Conservation (phyloP, 2,888 invertebrate species). For the Tachina lurida region DNA sequence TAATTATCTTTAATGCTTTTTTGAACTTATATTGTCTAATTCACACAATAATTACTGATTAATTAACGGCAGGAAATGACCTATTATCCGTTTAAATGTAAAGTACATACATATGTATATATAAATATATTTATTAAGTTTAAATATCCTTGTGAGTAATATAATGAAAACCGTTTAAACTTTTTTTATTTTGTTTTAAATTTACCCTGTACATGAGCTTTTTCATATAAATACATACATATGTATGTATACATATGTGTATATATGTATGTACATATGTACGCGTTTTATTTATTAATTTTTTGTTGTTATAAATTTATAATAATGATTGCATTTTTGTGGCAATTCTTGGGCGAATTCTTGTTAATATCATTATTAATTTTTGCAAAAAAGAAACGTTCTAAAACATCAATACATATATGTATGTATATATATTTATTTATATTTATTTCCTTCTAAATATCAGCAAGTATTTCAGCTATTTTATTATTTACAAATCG, state of each 20-base stretch:
- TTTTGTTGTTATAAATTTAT: conserved; percentile 18
- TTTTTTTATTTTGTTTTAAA: conserved; percentile 37
- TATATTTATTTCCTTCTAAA: conserved; percentile 41
- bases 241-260: neutral
- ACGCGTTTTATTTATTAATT: neutral
- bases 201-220: conserved; percentile 70
- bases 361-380: conserved; percentile 59
- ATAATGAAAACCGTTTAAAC: conserved; percentile 67
- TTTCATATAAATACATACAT: conserved; percentile 8
- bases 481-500: conserved; percentile 77
- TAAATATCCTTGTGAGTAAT: conserved; percentile 7
- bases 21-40: conserved; percentile 81
- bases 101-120: conserved; percentile 7
- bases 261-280: neutral
- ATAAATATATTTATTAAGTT: neutral
- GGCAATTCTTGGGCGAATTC: conserved; percentile 70
- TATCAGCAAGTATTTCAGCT: conserved; percentile 81
- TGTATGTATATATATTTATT: conserved; percentile 63
- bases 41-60: conserved; percentile 81
- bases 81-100: conserved; percentile 42
- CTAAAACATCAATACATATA: conserved; percentile 73
- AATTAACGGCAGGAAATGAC: conserved; percentile 63
- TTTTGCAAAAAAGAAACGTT: conserved; percentile 72
- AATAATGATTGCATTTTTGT: conserved; percentile 71
- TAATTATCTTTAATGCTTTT: conserved; percentile 19